Evolutionary conservation across 2,113 vertebrate genomes (phyloP), one percentile per base, ranked within the genome.

Genomic region (Hydrolagus affinis): DNA sequence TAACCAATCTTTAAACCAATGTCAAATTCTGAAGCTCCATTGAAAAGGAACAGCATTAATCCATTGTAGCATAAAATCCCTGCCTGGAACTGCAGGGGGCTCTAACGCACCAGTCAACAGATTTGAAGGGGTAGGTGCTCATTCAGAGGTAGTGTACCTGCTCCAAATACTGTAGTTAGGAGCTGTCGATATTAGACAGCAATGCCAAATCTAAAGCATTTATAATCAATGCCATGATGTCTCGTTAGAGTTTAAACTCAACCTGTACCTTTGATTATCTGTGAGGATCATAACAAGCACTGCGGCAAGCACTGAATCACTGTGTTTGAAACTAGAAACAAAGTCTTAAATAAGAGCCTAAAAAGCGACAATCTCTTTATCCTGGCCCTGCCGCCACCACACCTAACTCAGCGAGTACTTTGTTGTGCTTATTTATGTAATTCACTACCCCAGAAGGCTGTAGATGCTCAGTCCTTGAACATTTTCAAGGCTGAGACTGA

Each of bases 11-110:
- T 44, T 44, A 44, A 44, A 44, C 6, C 44, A 44, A 44, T 44
- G 44, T 44, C 1, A 44, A 44, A 44, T 44, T 44, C 44, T 44
- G 44, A 44, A 44, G 44, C 44, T 44, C 44, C 44, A 44, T 44
- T 44, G 44, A 44, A 44, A n/a, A 44, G 44, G 2, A 44, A 44
- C 6, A 44, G 44, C 44, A 44, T 44, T 44, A 44, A 44, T 44
- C 44, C 44, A 44, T 44, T 44, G 21, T 19, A 19, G 66, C 15
- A 68, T 78, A 83, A 83, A 83, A 68, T 83, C 78, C 28, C 78
- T 30, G 25, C 17, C 32, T 32, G 32, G 32, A 83, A 83, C 78
- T 83, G 62, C 78, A 83, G 78, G 78, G 78, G 78, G 78, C 78
- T 25, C 78, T 83, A 19, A 17, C 64, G 78, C 28, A 83, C 78